Percentiles rank a stretch among this genome's conserved stretches.
Conservation (phyloP, 2,888 invertebrate species). For the Clunio marinus region DNA sequence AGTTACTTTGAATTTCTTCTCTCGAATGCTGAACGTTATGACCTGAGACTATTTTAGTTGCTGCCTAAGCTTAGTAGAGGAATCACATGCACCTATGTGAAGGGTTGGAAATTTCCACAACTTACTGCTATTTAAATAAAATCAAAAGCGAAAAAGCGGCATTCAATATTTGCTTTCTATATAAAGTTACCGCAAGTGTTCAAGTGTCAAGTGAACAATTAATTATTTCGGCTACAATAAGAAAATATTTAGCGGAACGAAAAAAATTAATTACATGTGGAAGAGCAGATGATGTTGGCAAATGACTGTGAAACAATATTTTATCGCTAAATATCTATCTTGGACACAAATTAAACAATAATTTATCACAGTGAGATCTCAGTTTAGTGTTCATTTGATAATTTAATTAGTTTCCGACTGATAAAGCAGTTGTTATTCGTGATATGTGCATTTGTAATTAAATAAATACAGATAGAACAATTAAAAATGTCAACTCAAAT, state of each 20-base stretch:
- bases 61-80: no score
- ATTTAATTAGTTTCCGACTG: slow-evolving; percentile 7
- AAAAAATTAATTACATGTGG: neutral
- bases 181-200: neutral
- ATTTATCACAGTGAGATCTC: neutral
- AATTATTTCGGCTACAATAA: neutral
- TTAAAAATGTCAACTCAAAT: neutral
- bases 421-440: neutral
- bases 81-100: no score
- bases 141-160: neutral
- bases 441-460: neutral
- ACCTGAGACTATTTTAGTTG: no score
- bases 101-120: neutral
- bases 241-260: neutral
- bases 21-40: no score
- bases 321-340: neutral
- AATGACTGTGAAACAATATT: neutral
- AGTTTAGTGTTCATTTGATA: slow-evolving; percentile 8
- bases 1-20: no score
- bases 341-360: neutral
- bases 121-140: neutral
- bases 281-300: neutral
- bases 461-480: neutral
- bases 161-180: neutral
- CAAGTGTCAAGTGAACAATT: neutral